These are phyloP conservation scores for Minunthozetes semirufus DNA, from an alignment of 2,888 invertebrate species.

Conservation along the genomic window DNA sequence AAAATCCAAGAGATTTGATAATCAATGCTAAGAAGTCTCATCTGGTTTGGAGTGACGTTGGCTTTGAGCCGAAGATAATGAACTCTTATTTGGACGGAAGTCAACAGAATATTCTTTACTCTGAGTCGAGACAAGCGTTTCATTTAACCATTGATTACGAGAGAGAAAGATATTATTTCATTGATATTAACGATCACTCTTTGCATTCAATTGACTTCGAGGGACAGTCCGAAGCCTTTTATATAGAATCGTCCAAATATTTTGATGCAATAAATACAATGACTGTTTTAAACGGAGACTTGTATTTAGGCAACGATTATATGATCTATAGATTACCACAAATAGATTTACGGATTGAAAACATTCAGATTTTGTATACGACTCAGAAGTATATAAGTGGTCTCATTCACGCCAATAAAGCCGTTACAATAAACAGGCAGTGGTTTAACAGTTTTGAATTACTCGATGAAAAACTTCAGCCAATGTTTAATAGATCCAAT, in stretches of 20 bases:
- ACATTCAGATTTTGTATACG: neutral
- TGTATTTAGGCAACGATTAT: neutral
- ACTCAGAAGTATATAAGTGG: neutral
- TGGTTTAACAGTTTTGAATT: neutral
- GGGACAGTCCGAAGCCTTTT: neutral
- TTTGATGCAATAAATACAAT: neutral
- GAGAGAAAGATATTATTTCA: neutral
- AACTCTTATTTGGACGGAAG: neutral
- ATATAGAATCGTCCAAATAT: neutral
- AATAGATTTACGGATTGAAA: neutral
- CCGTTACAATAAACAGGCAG: neutral
- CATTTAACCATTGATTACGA: neutral
- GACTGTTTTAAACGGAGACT: neutral
- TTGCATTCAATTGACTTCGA: conserved; percentile 5
- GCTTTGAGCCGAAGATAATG: neutral
- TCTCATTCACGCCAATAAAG: neutral
- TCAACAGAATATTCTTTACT: neutral
- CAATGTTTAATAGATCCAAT: neutral
- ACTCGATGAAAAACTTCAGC: neutral
- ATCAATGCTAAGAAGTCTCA: neutral
- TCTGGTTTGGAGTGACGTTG: neutral
- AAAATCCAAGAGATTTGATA: neutral
- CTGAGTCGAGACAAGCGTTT: neutral
- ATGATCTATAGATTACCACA: neutral
- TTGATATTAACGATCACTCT: neutral